These are phyloP conservation scores for Chromis chromis DNA, from an alignment of 2,797 vertebrate species.

Conservation along the genomic window DNA sequence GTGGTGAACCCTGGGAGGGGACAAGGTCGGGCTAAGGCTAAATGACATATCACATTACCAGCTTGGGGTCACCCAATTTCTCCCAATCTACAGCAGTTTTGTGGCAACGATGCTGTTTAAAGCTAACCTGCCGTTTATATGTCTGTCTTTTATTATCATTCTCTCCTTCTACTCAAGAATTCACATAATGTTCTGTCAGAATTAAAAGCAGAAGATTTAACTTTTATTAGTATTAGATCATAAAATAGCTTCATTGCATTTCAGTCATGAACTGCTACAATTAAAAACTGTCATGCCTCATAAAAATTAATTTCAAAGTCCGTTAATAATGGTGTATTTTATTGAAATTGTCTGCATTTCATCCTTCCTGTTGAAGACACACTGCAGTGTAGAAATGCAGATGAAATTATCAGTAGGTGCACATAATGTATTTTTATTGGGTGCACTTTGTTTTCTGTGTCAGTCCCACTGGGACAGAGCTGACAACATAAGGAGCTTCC, in stretches of 20 bases:
- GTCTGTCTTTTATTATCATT: conserved; percentile 30
- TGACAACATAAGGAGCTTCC: conserved; percentile 59
- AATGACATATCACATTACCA: conserved; percentile 82
- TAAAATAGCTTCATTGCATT: conserved; percentile 1
- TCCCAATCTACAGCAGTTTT: conserved; percentile 69
- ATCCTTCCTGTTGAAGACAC: conserved; percentile 3
- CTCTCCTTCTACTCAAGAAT: neutral
- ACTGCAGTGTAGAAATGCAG: neutral
- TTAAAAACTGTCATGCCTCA: conserved; percentile 12
- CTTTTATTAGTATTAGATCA: conserved; percentile 13
- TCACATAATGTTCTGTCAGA: conserved; percentile 19
- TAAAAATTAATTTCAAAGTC: conserved; percentile 2
- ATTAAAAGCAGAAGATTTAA: conserved; percentile 22
- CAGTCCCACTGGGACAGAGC: conserved; percentile 31
- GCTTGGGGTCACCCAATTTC: conserved; percentile 77
- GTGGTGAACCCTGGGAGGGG: conserved; percentile 67
- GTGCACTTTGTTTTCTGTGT: conserved; percentile 39
- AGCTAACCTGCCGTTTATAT: conserved; percentile 57
- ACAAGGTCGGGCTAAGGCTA: conserved; percentile 78
- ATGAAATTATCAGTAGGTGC: conserved; percentile 28
- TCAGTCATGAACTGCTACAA: neutral
- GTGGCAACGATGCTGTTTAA: conserved; percentile 61
- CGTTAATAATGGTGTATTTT: neutral
- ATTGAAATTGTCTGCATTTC: conserved; percentile 3
- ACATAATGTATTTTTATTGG: conserved; percentile 44